A percentile compares a stretch with the other conserved stretches of the same genome.
These are phyloP conservation scores for Galagoides demidoff DNA, from an alignment of 2,797 vertebrate species.

Conservation along the genomic window DNA sequence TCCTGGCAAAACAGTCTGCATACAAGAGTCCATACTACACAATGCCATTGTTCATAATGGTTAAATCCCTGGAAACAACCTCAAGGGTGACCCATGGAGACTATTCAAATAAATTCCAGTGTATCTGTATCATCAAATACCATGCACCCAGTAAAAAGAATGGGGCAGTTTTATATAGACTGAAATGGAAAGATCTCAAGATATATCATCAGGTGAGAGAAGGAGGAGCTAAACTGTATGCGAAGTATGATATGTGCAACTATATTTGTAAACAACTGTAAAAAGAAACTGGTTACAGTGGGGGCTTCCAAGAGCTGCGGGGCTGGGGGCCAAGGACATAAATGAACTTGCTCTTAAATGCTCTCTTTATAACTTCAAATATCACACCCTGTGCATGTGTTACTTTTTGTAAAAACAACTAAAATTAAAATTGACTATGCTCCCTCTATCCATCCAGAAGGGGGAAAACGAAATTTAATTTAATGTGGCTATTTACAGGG, in stretches of 20 bases:
- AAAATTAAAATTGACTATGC: slow-evolving; percentile 10
- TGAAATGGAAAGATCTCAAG: background rate
- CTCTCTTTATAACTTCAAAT: background rate
- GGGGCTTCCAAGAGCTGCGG: background rate
- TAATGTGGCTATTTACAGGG: background rate
- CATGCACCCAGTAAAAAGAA: background rate
- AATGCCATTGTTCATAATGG: background rate
- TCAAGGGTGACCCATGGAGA: background rate
- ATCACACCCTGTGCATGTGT: background rate
- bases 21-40: background rate
- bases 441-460: background rate
- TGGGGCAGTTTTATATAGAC: background rate
- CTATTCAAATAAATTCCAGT: background rate
- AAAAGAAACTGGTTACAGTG: background rate
- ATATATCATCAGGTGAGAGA: background rate
- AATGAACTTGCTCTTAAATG: background rate
- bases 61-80: background rate
- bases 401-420: slow-evolving; percentile 42
- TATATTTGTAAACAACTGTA: background rate
- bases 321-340: background rate
- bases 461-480: background rate
- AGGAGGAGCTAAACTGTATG: background rate
- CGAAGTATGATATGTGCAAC: background rate
- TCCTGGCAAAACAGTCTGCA: background rate
- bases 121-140: background rate